These are phyloP conservation scores for Callopanchax toddi DNA, from an alignment of 2,113 vertebrate genomes.

Conservation along the genomic window DNA sequence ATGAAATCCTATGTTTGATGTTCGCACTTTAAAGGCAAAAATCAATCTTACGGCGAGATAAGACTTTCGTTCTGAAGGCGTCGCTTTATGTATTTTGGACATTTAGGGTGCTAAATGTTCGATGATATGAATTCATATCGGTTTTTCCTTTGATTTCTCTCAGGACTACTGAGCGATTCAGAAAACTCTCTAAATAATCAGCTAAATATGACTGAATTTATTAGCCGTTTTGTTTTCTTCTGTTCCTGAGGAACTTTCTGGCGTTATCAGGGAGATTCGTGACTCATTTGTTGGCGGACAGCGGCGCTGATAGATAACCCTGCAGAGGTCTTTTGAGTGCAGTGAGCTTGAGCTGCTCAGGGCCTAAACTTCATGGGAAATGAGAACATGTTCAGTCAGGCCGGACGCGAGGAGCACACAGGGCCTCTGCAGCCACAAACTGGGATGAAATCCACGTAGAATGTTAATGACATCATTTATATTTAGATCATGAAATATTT, in stretches of 20 bases:
- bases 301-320: constrained; percentile 32
- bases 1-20: constrained; percentile 65
- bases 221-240: constrained; percentile 7
- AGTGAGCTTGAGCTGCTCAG: constrained; percentile 7
- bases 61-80: constrained; percentile 9
- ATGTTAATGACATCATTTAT: constrained; percentile 22
- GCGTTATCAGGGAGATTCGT: constrained; percentile 26
- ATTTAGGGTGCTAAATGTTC: constrained; percentile 17
- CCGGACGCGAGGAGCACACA: constrained; percentile 8
- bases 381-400: constrained; percentile 24
- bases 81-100: constrained; percentile 24
- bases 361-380: constrained; percentile 38
- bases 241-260: background rate
- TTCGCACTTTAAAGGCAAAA: constrained; percentile 62
- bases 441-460: constrained; percentile 30
- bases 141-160: constrained; percentile 45
- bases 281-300: constrained; percentile 40
- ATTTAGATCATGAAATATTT: constrained; percentile 55
- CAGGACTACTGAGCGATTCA: background rate
- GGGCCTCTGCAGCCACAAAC: constrained; percentile 3
- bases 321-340: constrained; percentile 9
- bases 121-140: constrained; percentile 3
- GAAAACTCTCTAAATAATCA: constrained; percentile 5
- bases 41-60: constrained; percentile 45
- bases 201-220: constrained; percentile 20